A percentile compares a stretch with the other conserved stretches of the same genome.
phyloP scores from a whole-genome alignment of 2,797 vertebrate species.

The Hylomyscus alleni region DNA sequence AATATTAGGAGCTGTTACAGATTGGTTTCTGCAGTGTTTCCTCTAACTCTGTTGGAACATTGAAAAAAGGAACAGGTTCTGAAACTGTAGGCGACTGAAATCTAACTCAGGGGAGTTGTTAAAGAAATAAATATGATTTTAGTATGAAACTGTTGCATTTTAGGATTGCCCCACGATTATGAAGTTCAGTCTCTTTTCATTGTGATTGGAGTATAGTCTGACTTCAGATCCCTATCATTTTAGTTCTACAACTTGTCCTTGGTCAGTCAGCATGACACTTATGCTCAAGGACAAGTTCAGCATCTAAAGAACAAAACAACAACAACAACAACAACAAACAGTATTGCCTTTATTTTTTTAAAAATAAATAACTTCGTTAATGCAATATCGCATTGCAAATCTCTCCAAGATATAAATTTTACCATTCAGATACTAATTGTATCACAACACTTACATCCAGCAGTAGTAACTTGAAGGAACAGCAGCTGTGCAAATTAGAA shows the following conservation, averaged over 20 bases:
- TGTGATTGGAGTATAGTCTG: neutral
- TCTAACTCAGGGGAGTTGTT: neutral
- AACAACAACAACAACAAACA: neutral
- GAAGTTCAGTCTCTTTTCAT: constrained; percentile 8
- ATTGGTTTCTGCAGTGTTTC: neutral
- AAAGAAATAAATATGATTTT: constrained; percentile 54
- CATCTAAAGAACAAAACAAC: constrained; percentile 10
- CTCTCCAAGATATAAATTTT: neutral
- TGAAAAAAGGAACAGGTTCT: neutral
- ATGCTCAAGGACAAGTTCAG: neutral
- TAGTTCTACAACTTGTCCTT: constrained; percentile 43
- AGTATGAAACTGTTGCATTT: constrained; percentile 24
- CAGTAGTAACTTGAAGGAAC: neutral
- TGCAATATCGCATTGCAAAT: neutral
- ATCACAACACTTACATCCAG: constrained; percentile 13
- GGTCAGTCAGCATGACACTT: neutral
- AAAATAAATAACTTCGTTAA: constrained; percentile 38
- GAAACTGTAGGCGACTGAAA: neutral
- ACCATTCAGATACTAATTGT: neutral
- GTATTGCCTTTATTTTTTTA: constrained; percentile 27
- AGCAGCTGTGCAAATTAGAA: neutral
- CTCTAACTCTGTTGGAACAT: neutral
- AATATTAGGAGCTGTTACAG: constrained; percentile 33
- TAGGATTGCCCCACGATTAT: constrained; percentile 24
- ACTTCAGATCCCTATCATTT: constrained; percentile 43